Percentiles rank a stretch among this genome's conserved stretches.
phyloP scores from a whole-genome alignment of 1,140 invertebrate genomes.

The Drosophila tropicalis region DNA sequence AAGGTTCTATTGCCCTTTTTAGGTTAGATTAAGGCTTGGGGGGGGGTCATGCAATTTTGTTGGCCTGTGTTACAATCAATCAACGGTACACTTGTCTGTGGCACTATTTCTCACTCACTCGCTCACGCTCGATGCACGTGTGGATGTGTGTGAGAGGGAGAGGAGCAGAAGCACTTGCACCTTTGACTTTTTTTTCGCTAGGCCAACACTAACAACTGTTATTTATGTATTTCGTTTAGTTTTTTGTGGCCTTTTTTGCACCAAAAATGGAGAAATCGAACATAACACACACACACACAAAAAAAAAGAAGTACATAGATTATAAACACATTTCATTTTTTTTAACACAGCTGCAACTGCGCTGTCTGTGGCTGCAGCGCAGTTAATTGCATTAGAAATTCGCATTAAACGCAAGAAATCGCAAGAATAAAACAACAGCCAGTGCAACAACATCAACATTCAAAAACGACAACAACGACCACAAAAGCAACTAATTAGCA shows the following conservation, averaged over 20 bases:
- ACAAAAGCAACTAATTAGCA: constrained; percentile 63
- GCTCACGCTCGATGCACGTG: background rate
- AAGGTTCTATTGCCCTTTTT: background rate
- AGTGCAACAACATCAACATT: constrained; percentile 38
- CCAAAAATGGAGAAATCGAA: constrained; percentile 1
- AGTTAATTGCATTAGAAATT: constrained; percentile 78
- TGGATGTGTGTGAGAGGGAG: constrained; percentile 18
- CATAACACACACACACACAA: background rate
- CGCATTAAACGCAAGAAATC: constrained; percentile 33
- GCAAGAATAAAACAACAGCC: constrained; percentile 13
- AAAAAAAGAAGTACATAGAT: constrained; percentile 22
- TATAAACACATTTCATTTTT: constrained; percentile 9
- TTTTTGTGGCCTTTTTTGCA: background rate
- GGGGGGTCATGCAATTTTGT: background rate
- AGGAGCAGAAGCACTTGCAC: constrained; percentile 54
- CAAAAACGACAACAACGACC: constrained; percentile 39
- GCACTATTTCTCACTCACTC: background rate
- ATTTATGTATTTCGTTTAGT: constrained; percentile 5
- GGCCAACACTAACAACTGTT: constrained; percentile 15
- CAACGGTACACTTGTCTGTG: constrained; percentile 34
- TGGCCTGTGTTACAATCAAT: constrained; percentile 24
- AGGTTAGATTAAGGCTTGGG: background rate
- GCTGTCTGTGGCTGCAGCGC: constrained; percentile 22
- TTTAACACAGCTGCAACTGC: constrained; percentile 36
- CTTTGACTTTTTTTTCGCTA: constrained; percentile 47